Percentiles rank a stretch among this genome's conserved stretches.
Conservation (phyloP, 2,888 invertebrate genomes). For the Prosopocoilus inquinatus region DNA sequence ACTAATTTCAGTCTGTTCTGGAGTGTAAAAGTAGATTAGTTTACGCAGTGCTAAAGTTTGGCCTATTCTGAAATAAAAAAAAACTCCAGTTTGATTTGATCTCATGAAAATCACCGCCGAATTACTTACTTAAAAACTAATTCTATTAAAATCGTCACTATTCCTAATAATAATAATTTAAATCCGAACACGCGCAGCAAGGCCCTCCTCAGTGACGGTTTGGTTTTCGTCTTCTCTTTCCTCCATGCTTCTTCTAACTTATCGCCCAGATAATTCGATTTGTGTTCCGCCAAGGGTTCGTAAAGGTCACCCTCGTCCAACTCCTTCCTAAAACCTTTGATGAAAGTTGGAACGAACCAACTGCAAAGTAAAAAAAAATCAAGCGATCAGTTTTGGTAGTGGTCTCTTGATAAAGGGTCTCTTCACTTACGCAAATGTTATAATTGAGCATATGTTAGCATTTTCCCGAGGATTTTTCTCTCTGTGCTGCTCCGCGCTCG, state of each 20-base stretch:
- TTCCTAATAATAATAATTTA: slow-evolving; percentile 31
- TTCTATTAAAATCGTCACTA: slow-evolving; percentile 25
- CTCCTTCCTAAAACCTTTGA: slow-evolving; percentile 50
- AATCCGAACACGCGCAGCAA: slow-evolving; percentile 34
- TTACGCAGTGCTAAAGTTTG: slow-evolving; percentile 25
- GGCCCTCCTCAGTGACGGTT: slow-evolving; percentile 33
- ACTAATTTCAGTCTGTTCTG: slow-evolving; percentile 44
- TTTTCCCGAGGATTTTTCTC: slow-evolving; percentile 20
- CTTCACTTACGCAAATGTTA: slow-evolving; percentile 23
- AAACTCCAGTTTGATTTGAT: background rate
- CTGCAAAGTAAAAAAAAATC: slow-evolving; percentile 38
- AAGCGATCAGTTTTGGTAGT: background rate
- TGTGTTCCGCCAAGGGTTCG: slow-evolving; percentile 55
- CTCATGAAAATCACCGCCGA: background rate
- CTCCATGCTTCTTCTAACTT: slow-evolving; percentile 56
- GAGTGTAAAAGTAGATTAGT: slow-evolving; percentile 53
- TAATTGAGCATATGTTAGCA: slow-evolving; percentile 23
- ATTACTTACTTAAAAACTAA: slow-evolving; percentile 29
- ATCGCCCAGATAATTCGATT: slow-evolving; percentile 62
- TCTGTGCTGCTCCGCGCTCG: slow-evolving; percentile 3
- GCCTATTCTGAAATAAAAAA: slow-evolving; percentile 20
- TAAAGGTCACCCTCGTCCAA: slow-evolving; percentile 53
- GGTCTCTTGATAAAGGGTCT: background rate
- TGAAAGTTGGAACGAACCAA: slow-evolving; percentile 53
- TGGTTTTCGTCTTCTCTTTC: slow-evolving; percentile 23